phyloP scores from a whole-genome alignment of 2,888 invertebrate species.

The Luperina testacea region DNA sequence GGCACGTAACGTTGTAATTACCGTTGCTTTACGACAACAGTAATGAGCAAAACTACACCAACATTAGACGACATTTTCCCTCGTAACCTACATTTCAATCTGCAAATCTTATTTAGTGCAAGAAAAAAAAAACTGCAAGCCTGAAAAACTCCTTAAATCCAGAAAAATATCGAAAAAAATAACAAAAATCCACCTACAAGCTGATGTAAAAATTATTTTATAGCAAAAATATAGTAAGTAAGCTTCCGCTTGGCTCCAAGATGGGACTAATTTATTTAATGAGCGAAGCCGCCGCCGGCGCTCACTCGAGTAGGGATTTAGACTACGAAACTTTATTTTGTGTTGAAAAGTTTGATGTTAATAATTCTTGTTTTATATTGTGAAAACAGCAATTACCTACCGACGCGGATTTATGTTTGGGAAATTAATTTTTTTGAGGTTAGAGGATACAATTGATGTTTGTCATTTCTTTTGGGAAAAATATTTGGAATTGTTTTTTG shows the following conservation, averaged over 20 bases:
- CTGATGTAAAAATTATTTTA: slow-evolving; percentile 48
- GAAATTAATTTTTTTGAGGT: slow-evolving; percentile 33
- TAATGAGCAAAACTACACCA: slow-evolving; percentile 20
- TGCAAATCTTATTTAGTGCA: not conserved
- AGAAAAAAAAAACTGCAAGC: not conserved
- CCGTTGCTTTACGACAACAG: slow-evolving; percentile 8
- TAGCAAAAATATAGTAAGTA: slow-evolving; percentile 55
- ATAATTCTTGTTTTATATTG: slow-evolving; percentile 64
- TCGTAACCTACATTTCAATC: slow-evolving; percentile 8
- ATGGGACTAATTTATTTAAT: slow-evolving; percentile 71
- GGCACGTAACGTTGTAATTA: slow-evolving; percentile 7
- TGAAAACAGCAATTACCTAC: slow-evolving; percentile 58
- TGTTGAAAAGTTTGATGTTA: slow-evolving; percentile 60
- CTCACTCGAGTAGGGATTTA: slow-evolving; percentile 57
- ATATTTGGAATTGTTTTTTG: not conserved
- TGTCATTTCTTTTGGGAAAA: slow-evolving; percentile 25
- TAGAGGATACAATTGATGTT: slow-evolving; percentile 36
- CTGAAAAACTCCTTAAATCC: slow-evolving; percentile 8
- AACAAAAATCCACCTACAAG: slow-evolving; percentile 34
- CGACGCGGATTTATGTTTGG: slow-evolving; percentile 45
- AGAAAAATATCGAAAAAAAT: slow-evolving; percentile 30
- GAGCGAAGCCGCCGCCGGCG: slow-evolving; percentile 61
- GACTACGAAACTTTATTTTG: slow-evolving; percentile 60
- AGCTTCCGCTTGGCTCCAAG: slow-evolving; percentile 55
- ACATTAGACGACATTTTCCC: slow-evolving; percentile 8